Conservation (phyloP, 2,113 vertebrate species). For the Paradoxurus hermaphroditus region DNA sequence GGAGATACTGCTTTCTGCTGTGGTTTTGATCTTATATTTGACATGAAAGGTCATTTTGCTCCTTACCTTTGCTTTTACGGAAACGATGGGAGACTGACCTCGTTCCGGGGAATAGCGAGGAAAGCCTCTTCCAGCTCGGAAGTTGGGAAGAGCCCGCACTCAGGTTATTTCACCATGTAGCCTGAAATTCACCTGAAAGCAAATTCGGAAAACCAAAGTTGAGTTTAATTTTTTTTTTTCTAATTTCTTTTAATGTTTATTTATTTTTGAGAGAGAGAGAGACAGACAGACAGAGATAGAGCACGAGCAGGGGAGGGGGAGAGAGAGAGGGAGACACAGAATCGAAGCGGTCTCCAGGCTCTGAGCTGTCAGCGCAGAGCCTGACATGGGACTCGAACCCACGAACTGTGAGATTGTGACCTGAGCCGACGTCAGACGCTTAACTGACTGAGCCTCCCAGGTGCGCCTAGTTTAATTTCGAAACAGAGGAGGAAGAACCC, state of each 20-base stretch:
- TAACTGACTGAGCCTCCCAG: too few relatives aligned
- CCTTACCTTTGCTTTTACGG: not conserved
- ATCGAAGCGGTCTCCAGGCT: too few relatives aligned
- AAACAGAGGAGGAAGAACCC: not conserved
- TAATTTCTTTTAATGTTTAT: too few relatives aligned
- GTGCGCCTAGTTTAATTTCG: too few relatives aligned
- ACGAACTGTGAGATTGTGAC: too few relatives aligned
- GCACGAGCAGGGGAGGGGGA: too few relatives aligned
- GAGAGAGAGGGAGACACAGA: too few relatives aligned
- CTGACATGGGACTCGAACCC: too few relatives aligned
- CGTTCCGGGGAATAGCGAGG: not conserved
- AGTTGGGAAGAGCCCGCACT: not conserved
- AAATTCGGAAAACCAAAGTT: not conserved
- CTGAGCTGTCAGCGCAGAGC: too few relatives aligned
- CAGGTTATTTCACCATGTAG: not conserved
- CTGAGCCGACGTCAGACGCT: too few relatives aligned
- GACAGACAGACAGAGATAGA: too few relatives aligned
- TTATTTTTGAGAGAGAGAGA: too few relatives aligned
- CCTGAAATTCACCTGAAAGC: constrained; percentile 13
- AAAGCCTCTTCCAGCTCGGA: not conserved
- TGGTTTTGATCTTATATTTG: not conserved
- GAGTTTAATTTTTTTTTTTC: not conserved
- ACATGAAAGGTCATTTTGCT: not conserved
- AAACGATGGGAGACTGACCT: not conserved
- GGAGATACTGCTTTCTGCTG: not conserved